Evolutionary conservation across 1,140 invertebrate species (phyloP), one percentile per base, ranked within the genome.

Genomic region (Choristoneura fumiferana): DNA sequence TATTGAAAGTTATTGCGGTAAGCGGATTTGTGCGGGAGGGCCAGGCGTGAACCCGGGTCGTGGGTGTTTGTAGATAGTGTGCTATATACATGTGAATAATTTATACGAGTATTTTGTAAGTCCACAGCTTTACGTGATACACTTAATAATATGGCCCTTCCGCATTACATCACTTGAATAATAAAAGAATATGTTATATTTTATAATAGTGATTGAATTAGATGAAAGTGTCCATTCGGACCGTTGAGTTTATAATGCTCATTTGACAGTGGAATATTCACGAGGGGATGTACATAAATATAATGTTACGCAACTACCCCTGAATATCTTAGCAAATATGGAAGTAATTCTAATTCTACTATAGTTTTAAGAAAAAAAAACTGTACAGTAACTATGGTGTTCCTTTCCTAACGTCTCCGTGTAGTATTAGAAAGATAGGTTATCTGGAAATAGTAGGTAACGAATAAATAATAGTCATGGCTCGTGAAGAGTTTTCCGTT

Each of bases 51-150:
- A 71, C 72, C 67, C 76, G 76, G 77, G 71, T 65, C 63, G 75
- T 79, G 84, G 76, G 77, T 87, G 81, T 84, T 75, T 88, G 85
- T 88, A 88, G 85, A 88, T 88, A 88, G 82, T 87, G 83, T 86
- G 83, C 83, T 88, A 84, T 85, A 84, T 85, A 85, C 83, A 85
- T 87, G 85, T 88, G 84, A 87, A 88, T 88, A 88, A 86, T 87
- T 88, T 86, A 85, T 87, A 87, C 82, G 82, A 87, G 75, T 87
- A 88, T 83, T 81, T 81, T 88, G 82, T 88, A 87, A 88, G 84
- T 84, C 77, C 78, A 75, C 84, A 86, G 81, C 82, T 88, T 85
- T 85, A 85, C 82, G 77, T 84, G 82, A 88, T 83, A 76, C 78
- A 82, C 80, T 78, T 68, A 69, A 70, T 67, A 70, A 36, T 69